Evolutionary conservation across 2,888 invertebrate species (phyloP), one percentile per base, ranked within the genome.

Genomic region (Eilema griseolum): DNA sequence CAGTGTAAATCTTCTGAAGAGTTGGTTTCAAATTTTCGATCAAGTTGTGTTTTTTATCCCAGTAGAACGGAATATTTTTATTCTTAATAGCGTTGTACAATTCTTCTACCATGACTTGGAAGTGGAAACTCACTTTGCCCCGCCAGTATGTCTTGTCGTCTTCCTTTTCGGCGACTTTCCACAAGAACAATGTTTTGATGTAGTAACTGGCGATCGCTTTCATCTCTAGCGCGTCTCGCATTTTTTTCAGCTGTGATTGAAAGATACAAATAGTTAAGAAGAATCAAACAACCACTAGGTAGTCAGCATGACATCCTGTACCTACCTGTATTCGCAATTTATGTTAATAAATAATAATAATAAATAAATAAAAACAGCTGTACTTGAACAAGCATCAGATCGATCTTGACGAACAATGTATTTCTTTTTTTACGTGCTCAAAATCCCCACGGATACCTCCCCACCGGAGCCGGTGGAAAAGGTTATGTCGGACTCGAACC

Each of bases 171-270:
- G 89, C 81, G 2, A 92, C 85, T 84, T 93, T 92, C 90, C 95
- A 94, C 12, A 96, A 86, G 75, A 95, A 95, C 3, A 96, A 79
- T 0, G 96, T 96, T 83, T 96, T 96, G 60, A 96, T 96, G 79
- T 95, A 96, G 81, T 96, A 96, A 75, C 96, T 96, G 0, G 95
- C 94, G 56, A 96, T 92, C 1, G 82, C 85, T 63, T 91, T 88
- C 88, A 95, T 91, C 3, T 90, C 84, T 2, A 92, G 86, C 0
- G 86, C 87, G 77, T 96, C 95, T 11, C 96, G 90, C 12, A 96
- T 80, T 89, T 96, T 96, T 90, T 96, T 94, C 3, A 94, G 80
- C 94, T 94, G 83, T 16, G 84, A 87, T 46, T 24, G 5, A 26
- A 65, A 28, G 33, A 12, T 37, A 37, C 33, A 31, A n/a, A 52